phyloP scores from a whole-genome alignment of 2,888 invertebrate species.

The Keiferia lycopersicella region DNA sequence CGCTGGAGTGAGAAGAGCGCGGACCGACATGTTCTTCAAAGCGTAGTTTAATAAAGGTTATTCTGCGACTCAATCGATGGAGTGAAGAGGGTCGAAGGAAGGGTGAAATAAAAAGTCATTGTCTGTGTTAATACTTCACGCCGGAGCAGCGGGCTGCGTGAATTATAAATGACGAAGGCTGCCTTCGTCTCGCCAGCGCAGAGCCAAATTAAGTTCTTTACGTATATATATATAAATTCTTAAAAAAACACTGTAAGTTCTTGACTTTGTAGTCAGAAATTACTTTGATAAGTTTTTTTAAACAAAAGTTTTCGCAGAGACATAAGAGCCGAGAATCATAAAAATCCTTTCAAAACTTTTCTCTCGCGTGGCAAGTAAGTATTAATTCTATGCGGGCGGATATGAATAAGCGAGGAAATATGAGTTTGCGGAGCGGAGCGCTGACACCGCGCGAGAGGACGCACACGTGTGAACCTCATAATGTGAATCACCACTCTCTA shows the following conservation, averaged over 20 bases:
- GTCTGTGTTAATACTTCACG: slow-evolving; percentile 9
- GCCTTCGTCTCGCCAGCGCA: not conserved
- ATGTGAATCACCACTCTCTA: slow-evolving; percentile 1
- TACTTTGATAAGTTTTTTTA: no score
- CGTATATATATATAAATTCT: no score
- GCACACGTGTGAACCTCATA: not conserved
- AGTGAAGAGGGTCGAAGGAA: slow-evolving; percentile 16
- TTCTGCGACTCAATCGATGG: slow-evolving; percentile 8
- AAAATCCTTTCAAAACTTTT: no score
- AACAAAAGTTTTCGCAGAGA: no score
- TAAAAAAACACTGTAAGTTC: no score
- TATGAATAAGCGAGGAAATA: not conserved
- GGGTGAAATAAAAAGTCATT: slow-evolving; percentile 19
- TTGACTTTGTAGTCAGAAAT: no score
- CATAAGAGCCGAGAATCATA: no score
- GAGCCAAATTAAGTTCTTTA: not conserved
- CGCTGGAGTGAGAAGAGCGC: not conserved
- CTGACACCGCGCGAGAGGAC: not conserved
- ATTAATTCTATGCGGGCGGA: no score
- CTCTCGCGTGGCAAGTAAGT: no score
- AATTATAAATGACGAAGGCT: slow-evolving; percentile 7
- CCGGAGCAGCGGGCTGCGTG: not conserved
- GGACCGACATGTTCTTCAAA: not conserved
- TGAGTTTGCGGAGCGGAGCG: not conserved
- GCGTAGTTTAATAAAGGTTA: slow-evolving; percentile 8